phyloP scores from a whole-genome alignment of 2,888 invertebrate genomes.

The Acleris emargana region DNA sequence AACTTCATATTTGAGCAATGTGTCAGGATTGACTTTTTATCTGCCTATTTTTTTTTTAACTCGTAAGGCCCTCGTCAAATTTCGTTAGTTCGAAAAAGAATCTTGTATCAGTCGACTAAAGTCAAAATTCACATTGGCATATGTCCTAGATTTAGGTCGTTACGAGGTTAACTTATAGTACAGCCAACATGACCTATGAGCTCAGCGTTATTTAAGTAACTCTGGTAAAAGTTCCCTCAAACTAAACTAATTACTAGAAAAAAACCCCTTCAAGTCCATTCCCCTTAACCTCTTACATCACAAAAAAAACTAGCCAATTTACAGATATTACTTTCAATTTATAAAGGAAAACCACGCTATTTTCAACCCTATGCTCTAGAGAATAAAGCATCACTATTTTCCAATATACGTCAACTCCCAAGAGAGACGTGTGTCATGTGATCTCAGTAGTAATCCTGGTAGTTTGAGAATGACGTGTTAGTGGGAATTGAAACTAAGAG shows the following conservation, averaged over 20 bases:
- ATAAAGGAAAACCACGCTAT: conserved; percentile 3
- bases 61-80: too few relatives aligned
- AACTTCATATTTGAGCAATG: too few relatives aligned
- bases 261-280: conserved; percentile 7
- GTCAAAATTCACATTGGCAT: too few relatives aligned
- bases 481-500: conserved; percentile 6
- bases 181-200: too few relatives aligned
- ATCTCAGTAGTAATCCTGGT: conserved; percentile 20
- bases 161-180: too few relatives aligned
- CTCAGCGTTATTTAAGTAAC: background rate
- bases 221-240: background rate
- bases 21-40: too few relatives aligned
- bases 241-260: conserved; percentile 3
- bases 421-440: conserved; percentile 26
- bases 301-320: conserved; percentile 23
- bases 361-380: conserved; percentile 12
- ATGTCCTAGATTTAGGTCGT: too few relatives aligned
- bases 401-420: conserved; percentile 12
- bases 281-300: conserved; percentile 7
- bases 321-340: conserved; percentile 24
- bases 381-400: conserved; percentile 9
- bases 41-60: too few relatives aligned
- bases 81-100: too few relatives aligned
- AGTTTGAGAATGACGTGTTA: conserved; percentile 8
- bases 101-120: too few relatives aligned